These are phyloP conservation scores for Stichodactyla helianthus DNA, from an alignment of 64 coral and sea anemone species.

Conservation along the genomic window DNA sequence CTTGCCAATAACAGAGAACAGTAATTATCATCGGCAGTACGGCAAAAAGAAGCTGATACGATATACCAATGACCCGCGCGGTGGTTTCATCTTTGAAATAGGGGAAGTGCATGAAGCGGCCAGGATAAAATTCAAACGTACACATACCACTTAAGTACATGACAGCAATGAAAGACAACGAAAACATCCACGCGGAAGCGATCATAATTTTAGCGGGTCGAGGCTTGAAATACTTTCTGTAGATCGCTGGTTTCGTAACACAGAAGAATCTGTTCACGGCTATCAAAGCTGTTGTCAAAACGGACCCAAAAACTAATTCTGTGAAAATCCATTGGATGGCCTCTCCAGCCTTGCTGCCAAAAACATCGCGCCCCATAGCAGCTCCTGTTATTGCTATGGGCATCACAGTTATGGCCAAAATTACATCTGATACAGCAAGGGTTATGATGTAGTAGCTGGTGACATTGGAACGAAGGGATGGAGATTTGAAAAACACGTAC, in stretches of 20 bases:
- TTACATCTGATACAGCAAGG: slow-evolving; percentile 33
- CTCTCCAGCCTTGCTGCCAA: slow-evolving; percentile 24
- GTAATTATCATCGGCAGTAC: background rate
- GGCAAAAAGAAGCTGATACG: background rate
- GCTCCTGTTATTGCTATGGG: slow-evolving; percentile 23
- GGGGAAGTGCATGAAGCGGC: background rate
- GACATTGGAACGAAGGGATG: slow-evolving; percentile 15
- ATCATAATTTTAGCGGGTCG: background rate
- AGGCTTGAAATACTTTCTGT: slow-evolving; percentile 36
- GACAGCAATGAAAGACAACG: background rate
- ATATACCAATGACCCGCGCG: background rate
- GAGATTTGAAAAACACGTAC: slow-evolving; percentile 36
- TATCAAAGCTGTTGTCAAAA: slow-evolving; percentile 32
- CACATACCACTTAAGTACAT: slow-evolving; percentile 9
- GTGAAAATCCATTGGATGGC: slow-evolving; percentile 20
- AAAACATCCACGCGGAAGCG: background rate
- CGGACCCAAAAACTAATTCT: slow-evolving; percentile 26
- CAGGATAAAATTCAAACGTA: background rate
- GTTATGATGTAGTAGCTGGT: slow-evolving; percentile 53
- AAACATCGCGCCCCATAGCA: slow-evolving; percentile 19
- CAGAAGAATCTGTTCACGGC: slow-evolving; percentile 53
- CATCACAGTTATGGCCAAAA: slow-evolving; percentile 20
- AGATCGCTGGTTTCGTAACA: slow-evolving; percentile 27
- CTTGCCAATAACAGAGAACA: slow-evolving; percentile 17
- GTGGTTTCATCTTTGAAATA: background rate